Base-by-base conservation (phyloP, 2,113 vertebrate species). In the Smithornis capensis region DNA sequence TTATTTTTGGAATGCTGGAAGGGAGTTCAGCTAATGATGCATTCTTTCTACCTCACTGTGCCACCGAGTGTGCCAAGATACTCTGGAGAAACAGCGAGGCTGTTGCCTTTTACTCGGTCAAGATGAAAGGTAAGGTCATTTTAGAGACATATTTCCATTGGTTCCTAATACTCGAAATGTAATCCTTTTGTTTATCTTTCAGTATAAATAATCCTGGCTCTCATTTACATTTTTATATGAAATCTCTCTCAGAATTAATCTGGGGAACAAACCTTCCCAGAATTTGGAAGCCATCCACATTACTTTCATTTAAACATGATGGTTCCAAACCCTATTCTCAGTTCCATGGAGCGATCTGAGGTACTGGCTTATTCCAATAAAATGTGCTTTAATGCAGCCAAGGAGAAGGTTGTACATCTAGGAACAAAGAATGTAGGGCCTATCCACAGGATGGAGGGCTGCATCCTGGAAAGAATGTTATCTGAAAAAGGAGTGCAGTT, bases 61-160 rank as follows among this genome's bases (percentile, higher is more conserved):
- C 91, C 89, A 97, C 96, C 1, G 99, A 99, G 94, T 88, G 91
- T 90, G 98, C 98, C 92, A 99, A 99, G 91, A 98, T 99, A 93
- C 94, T 99, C 89, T 99, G 99, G 99, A 96, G 90, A 44, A 95
- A 98, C 4, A 95, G 98, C 3, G 98, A 98, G 42, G 99, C 99
- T 2, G 97, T 98, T 56, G 99, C 98, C 52, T 99, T 99, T 97
- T 99, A 99, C 94, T 99, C 99, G 0, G 50, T 98, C 94, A 99
- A 99, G 92, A 97, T 83, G 94, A 99, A 98, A 99, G 99, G 99
- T 99, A 90, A 95, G 83, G 74, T 91, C 70, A 57, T 92, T 81
- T 67, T 57, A 37, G 76, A 64, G 53, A 33, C 8, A 12, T 4
- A 25, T 79, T 92, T 81, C 68, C 45, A 82, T 76, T 60, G 74